Conservation (phyloP, 2,888 invertebrate genomes). For the Seira ritae region DNA sequence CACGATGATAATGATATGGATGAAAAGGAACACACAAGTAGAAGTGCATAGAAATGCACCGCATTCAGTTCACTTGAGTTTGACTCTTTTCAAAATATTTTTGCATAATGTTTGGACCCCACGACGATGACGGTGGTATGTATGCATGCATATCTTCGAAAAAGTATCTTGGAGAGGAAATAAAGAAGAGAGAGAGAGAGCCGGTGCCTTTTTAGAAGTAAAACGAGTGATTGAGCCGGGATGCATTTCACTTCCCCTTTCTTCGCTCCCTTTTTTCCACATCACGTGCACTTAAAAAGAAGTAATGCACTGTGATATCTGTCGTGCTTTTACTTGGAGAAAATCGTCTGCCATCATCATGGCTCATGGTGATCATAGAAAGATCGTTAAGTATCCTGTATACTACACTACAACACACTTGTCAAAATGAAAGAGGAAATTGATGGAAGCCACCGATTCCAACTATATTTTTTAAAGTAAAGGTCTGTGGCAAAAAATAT, state of each 20-base stretch:
- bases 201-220: background rate
- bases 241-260: conserved; percentile 43
- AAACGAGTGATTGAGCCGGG: conserved; percentile 13
- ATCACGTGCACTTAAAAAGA: conserved; percentile 25
- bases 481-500: background rate
- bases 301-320: conserved; percentile 19
- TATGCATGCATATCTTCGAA: conserved; percentile 12
- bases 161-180: conserved; percentile 24
- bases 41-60: conserved; percentile 12
- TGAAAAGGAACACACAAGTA: conserved; percentile 17
- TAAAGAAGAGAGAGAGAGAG: conserved; percentile 20
- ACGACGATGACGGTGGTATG: no score
- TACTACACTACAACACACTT: background rate
- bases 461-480: background rate
- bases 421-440: conserved; percentile 33
- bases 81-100: conserved; percentile 14
- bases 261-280: conserved; percentile 44
- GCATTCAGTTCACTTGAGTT: background rate
- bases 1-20: conserved; percentile 18
- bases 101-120: conserved; percentile 21
- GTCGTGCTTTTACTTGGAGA: conserved; percentile 8
- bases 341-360: conserved; percentile 22
- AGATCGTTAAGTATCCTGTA: conserved; percentile 3
- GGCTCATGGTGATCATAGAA: background rate
- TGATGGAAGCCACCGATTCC: conserved; percentile 32